Evolutionary conservation across 2,888 invertebrate species (phyloP), one percentile per base, ranked within the genome.

Genomic region (Seira sanloemensis): DNA sequence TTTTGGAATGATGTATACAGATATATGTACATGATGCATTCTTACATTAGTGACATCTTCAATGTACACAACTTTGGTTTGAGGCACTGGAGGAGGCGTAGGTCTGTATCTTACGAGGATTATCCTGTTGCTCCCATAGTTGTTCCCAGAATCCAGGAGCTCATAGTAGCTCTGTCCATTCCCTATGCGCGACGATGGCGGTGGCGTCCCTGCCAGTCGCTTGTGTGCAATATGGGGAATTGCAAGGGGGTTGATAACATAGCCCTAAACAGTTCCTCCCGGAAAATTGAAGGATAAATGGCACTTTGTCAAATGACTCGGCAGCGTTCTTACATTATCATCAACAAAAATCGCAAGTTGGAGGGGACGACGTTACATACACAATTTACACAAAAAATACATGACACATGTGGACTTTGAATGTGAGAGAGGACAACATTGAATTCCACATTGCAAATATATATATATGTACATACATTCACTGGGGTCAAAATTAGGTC

Each of bases 41-140:
- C n/a, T 74, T 25, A 72, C n/a, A 79, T 86, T 76, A 71, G 86
- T 87, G 58, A 86, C 83, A 84, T 87, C 87, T 66, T 86, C 86
- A 67, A 87, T 87, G 76, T 87, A 87, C 68, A 82, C 50, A 58
- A 87, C 83, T 75, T 85, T 85, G 71, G 83, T 85, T 25, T 77
- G 76, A 26, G 77, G 77, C 73, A 87, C 74, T 23, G 85, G 85
- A 58, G 77, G 66, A 62, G 76, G 86, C 19, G 86, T 66, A 19
- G 86, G 84, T 26, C 82, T 81, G 72, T 85, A 79, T 12, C 65
- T 76, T 54, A 85, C 74, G 50, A 87, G 77, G 65, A 85, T 71
- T 66, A 75, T 85, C 65, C 74, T 73, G 58, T 74, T 72, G 65
- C 66, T 50, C 27, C 77, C 80, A 24, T 19, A 80, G 26, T 66